A percentile compares a stretch with the other conserved stretches of the same genome.
phyloP scores from a whole-genome alignment of 1,140 invertebrate species.

The Papilio polyxenes region DNA sequence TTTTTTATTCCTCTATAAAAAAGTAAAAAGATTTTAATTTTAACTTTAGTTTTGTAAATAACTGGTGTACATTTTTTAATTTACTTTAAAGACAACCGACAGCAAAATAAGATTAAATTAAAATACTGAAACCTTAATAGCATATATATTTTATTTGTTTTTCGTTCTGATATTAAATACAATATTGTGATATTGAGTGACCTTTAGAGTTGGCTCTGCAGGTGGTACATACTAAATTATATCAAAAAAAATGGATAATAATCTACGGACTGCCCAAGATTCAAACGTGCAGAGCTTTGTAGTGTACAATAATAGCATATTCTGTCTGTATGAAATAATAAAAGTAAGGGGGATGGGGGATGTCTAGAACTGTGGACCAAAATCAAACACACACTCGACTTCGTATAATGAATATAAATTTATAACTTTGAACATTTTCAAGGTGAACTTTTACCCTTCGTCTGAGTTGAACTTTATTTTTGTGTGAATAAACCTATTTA shows the following conservation, averaged over 20 bases:
- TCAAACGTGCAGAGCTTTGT: constrained; percentile 11
- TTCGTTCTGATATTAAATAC: background rate
- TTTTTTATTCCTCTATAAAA: no score
- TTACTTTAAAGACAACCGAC: no score
- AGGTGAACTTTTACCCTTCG: constrained; percentile 36
- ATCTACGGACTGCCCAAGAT: background rate
- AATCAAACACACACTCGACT: constrained; percentile 21
- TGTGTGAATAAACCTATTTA: constrained; percentile 5
- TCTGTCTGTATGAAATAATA: constrained; percentile 25
- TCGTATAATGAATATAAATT: constrained; percentile 32
- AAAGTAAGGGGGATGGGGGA: background rate
- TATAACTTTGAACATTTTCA: constrained; percentile 1
- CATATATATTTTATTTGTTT: background rate
- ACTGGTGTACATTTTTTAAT: no score
- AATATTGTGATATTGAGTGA: background rate
- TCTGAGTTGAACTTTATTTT: constrained; percentile 2
- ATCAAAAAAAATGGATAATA: background rate
- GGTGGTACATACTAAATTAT: constrained; percentile 10
- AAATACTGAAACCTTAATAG: background rate
- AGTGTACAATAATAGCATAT: constrained; percentile 12
- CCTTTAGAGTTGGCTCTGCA: background rate
- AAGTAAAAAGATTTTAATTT: no score
- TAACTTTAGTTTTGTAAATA: no score
- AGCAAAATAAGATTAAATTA: no score
- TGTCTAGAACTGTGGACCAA: background rate